Evolutionary conservation across 2,888 invertebrate species (phyloP), one percentile per base, ranked within the genome.

Genomic region (Ormyrus labotus): DNA sequence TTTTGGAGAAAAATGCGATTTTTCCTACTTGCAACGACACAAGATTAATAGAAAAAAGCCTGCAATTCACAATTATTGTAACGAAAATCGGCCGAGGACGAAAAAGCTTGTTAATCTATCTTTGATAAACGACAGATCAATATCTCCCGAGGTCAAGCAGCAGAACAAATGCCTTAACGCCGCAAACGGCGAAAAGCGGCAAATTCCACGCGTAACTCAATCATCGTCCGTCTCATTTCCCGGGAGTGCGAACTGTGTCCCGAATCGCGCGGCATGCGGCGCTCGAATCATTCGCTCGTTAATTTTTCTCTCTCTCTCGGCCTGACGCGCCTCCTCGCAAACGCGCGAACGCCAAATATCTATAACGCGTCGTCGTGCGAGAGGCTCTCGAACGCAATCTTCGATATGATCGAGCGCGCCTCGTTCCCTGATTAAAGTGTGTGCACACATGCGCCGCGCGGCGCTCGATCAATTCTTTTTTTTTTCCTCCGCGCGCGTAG

Each of bases 221-320:
- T 81, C 75, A 75, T 74, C 61, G 47, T 10, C 55, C n/a, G 60
- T 71, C 51, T 75, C 67, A 65, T 68, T 73, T 75, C 19, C 47
- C 69, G 9, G 48, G 47, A 34, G 51, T 55, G 48, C 63, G 61
- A 34, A 78, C 57, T 78, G 81, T 78, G 81, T 78, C 81, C 65
- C 61, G 10, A n/a, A 58, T 64, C 45, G 34, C 53, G 47, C 75
- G 45, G 4, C 34, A 67, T 75, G n/a, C n/a, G 64, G 51, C 63
- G 51, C 10, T 11, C 51, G 63, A 72, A 81, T 81, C 64, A 64
- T 79, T 76, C 13, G 71, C 81, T 79, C 81, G 79, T 81, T 81
- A 81, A 76, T 47, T 70, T 53, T 53, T 72, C n/a, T 1, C 19
- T 19, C 34, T 34, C 34, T 34, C 34, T 34, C 67, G 8, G 4